phyloP scores from a whole-genome alignment of 2,113 vertebrate species.

The Grammomys surdaster region DNA sequence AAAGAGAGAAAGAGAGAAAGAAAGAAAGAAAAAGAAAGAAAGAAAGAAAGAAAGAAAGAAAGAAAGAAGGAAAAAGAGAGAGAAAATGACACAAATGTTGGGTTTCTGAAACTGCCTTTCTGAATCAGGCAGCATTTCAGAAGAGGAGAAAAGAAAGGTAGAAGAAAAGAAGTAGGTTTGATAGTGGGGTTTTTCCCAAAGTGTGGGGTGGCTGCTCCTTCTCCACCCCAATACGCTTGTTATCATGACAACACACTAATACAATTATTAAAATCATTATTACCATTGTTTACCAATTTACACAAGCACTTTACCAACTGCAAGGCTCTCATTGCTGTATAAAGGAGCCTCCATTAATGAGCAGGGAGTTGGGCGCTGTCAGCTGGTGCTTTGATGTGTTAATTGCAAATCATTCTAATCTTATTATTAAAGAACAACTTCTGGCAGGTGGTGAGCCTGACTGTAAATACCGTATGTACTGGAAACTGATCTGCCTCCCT shows the following conservation, averaged over 20 bases:
- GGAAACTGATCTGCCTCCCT: constrained; percentile 30
- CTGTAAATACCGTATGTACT: constrained; percentile 34
- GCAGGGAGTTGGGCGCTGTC: constrained; percentile 8
- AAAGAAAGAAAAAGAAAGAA: no score
- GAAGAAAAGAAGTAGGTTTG: not conserved
- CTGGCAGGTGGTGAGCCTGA: not conserved
- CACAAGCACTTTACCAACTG: not conserved
- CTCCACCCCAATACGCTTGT: not conserved
- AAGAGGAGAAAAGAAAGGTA: not conserved
- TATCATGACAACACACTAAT: not conserved
- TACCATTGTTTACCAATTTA: constrained; percentile 45
- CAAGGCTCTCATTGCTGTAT: constrained; percentile 21
- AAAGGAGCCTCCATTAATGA: constrained; percentile 32
- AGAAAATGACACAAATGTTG: fast-evolving
- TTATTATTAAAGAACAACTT: constrained; percentile 57
- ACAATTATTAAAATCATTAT: constrained; percentile 16
- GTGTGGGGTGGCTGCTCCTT: not conserved
- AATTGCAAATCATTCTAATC: constrained; percentile 60
- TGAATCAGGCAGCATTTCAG: not conserved
- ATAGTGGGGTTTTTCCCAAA: not conserved
- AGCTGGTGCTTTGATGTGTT: constrained; percentile 63
- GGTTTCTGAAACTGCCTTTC: not conserved
- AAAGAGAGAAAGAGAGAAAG: no score
- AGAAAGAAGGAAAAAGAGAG: no score
- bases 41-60: no score